Base-by-base conservation (phyloP, 2,113 vertebrate species). In the Bolborhynchus lineola region DNA sequence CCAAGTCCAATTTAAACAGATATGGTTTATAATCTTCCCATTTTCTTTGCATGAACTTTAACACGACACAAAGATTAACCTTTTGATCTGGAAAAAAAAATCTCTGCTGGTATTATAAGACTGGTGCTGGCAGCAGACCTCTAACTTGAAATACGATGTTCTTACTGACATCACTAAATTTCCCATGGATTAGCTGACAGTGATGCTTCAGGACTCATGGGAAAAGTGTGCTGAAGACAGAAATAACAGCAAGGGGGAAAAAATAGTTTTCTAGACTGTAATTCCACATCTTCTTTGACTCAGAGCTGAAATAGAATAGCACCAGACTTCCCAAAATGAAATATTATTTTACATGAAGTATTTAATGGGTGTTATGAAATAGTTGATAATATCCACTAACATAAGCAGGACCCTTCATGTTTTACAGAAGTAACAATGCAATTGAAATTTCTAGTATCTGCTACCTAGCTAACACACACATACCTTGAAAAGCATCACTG, bases 161-260 rank as follows among this genome's bases (percentile, higher is more conserved):
- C 57, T 69, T 70, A 57, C 39, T 81, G 88, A 76, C 62, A 92
- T 84, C 84, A 91, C 65, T 89, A 65, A 82, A 85, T 95, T 96
- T 92, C 92, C 74, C 83, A 92, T 60, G 86, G 86, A 91, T 95
- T 92, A 93, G 52, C 65, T 67, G 88, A 93, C 72, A 90, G 69
- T 4, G 44, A 88, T 78, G 83, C 63, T 70, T 70, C 41, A 89
- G 68, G 59, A 78, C 72, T 68, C 82, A 50, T 4, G 41, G 64
- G 64, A 92, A 92, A 90, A 84, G 13, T 64, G 53, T 78, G 59
- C 18, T 83, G 60, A 72, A 83, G 71, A 83, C 11, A 11, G 53
- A 93, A 95, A 35, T 64, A 81, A 81, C 25, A 86, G 60, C 2
- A 8, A 86, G 6, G 3, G 13, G 13, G 10, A 49, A 49, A 68